Evolutionary conservation across 1,140 invertebrate species (phyloP), one percentile per base, ranked within the genome.

Genomic region (Neodiprion fabricii): DNA sequence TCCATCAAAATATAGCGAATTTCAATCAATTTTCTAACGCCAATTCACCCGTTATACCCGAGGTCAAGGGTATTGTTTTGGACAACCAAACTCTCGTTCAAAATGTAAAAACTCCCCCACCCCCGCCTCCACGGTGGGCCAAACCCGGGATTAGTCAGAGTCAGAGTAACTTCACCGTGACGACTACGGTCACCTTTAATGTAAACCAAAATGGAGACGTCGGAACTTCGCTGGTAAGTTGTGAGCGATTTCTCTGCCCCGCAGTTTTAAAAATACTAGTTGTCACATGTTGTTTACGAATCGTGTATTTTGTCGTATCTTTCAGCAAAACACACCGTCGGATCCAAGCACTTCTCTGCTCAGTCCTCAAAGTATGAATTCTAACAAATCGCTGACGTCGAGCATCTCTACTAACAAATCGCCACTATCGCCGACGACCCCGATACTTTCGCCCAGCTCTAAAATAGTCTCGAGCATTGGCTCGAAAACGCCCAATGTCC

Each of bases 181-280:
- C 95, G 9, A 95, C 94, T 4, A 95, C 94, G 1, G 93, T 96
- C 8, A 95, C 94, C 7, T 95, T 96, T 80, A 94, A 93, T 78
- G 92, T 95, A 75, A 93, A 93, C 85, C 84, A 87, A 48, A 77
- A 61, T 9, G 84, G 72, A 65, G 83, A 85, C 17, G 40, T 77
- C 9, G 70, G 75, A 49, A 67, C 49, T 76, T 78, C 83, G 28
- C 76, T 82, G 85, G 84, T 87, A 78, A 77, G 70, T 82, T 40
- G 76, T 79, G 76, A 74, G 70, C 53, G 53, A 61, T 40, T 40
- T 40, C 5, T 5, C 0, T 40, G 5, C 28, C 28, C 28, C 28
- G 49, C 1, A 23, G 28, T 17, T 9, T 53, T 50, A 7, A 71
- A 14, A 12, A 48, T 12, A 5, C 8, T 71, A 71, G 47, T 71